phyloP scores from a whole-genome alignment of 64 coral and sea anemone species.

The Montipora foliosa region DNA sequence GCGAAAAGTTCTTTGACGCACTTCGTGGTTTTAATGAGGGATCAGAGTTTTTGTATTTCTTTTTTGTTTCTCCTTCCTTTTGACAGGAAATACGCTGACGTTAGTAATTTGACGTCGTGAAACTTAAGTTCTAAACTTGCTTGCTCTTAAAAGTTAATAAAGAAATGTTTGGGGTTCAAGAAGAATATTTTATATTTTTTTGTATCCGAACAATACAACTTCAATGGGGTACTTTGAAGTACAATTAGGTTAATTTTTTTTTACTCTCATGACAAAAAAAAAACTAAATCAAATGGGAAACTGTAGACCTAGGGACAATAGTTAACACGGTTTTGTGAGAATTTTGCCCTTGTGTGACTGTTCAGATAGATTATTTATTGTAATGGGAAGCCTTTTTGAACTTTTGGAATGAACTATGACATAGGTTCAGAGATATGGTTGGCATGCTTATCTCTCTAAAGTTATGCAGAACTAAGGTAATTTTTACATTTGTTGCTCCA shows the following conservation, averaged over 20 bases:
- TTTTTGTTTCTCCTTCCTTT: neutral
- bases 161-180: no score
- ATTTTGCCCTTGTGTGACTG: neutral
- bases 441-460: neutral
- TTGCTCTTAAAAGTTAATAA: neutral
- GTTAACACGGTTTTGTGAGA: neutral
- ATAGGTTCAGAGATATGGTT: neutral
- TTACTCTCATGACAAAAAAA: neutral
- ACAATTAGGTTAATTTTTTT: neutral
- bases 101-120: neutral
- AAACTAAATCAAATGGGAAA: no score
- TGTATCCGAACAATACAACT: neutral
- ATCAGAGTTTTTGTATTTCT: neutral
- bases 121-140: neutral
- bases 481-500: neutral
- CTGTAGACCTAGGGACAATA: neutral
- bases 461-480: neutral
- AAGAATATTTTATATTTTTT: neutral
- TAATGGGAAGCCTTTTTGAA: neutral
- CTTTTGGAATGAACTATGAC: neutral
- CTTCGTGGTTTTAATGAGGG: neutral
- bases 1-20: constrained; percentile 23
- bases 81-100: constrained; percentile 32
- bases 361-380: no score
- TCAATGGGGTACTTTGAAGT: neutral